Evolutionary conservation across 2,113 vertebrate species (phyloP), one percentile per base, ranked within the genome.

Genomic region (Nerophis lumbriciformis): DNA sequence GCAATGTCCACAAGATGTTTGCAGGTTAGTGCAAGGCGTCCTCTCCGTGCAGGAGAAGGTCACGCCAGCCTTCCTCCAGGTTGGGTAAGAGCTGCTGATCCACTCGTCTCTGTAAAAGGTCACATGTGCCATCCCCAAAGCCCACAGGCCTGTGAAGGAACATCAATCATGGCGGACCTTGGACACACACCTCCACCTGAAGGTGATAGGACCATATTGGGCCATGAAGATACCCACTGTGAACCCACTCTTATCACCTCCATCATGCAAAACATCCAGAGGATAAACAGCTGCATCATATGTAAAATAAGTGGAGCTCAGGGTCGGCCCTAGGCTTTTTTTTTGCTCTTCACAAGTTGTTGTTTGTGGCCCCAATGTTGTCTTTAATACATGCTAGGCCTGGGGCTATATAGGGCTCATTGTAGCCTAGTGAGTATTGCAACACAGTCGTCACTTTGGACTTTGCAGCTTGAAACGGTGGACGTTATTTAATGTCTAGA

Each of bases 91-190:
- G 77, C 71, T 67, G 71, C 74, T 73, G 79, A 76, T 72, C 77
- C 69, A 75, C 71, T 79, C 75, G 77, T 80, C 78, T 77, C 78
- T 79, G 64, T 66, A 80, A 28, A 71, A 84, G 86, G 77, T 84
- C 77, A 79, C 55, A 47, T 57, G 63, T 71, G 63, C 38, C 53
- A 55, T 83, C 83, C 83, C 81, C 66, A 58, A 85, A 80, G 76
- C 81, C 86, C 83, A 2, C 28, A 61, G 75, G 77, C 70, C 75
- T 72, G 57, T 79, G 78, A 81, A 81, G 76, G 71, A 76, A 53
- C 86, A 88, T 88, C 81, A 84, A 81, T 88, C 84, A 86, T 61
- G 1, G n/a, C 76, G 74, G 74, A 73, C 68, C 79, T 77, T 61
- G 73, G 75, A 79, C 71, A 66, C 61, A 79, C 71, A 55, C 48